These are phyloP conservation scores for Ammospiza caudacuta DNA, from an alignment of 2,113 vertebrate genomes.

Conservation along the genomic window DNA sequence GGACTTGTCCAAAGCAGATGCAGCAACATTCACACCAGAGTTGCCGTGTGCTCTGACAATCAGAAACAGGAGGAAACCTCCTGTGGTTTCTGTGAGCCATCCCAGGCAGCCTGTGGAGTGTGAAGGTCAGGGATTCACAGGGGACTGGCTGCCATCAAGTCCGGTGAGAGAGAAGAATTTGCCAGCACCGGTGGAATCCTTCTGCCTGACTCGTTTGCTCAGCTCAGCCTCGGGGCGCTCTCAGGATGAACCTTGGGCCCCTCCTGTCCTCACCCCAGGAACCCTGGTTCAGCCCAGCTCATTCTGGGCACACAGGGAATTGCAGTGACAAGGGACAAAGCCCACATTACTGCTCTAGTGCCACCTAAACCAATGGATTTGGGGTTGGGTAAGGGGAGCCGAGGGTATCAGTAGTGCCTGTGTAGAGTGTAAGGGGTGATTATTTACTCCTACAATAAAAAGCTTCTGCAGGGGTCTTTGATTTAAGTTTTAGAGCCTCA, in stretches of 20 bases:
- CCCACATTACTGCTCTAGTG: rapidly evolving
- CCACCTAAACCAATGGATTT: background rate
- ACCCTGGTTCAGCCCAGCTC: background rate
- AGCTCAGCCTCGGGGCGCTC: conserved; percentile 1
- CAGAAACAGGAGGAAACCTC: background rate
- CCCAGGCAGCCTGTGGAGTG: background rate
- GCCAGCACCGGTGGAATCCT: background rate
- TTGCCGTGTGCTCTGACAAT: background rate
- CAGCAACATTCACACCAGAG: background rate
- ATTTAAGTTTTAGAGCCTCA: background rate
- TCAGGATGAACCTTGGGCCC: background rate
- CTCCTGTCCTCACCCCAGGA: background rate
- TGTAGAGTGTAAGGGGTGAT: too few species aligned
- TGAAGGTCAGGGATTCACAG: conserved; percentile 17
- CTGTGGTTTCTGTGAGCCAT: background rate
- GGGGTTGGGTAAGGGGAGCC: background rate
- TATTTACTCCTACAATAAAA: too few species aligned
- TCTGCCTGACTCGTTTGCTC: background rate
- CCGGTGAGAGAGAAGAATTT: background rate
- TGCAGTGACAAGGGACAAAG: background rate
- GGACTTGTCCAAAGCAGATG: background rate
- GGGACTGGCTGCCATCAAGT: background rate
- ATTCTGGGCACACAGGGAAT: background rate
- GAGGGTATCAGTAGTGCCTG: background rate
- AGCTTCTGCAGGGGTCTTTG: too few species aligned